Base-by-base conservation (phyloP, 2,797 vertebrate genomes). In the Prunella strophiata region DNA sequence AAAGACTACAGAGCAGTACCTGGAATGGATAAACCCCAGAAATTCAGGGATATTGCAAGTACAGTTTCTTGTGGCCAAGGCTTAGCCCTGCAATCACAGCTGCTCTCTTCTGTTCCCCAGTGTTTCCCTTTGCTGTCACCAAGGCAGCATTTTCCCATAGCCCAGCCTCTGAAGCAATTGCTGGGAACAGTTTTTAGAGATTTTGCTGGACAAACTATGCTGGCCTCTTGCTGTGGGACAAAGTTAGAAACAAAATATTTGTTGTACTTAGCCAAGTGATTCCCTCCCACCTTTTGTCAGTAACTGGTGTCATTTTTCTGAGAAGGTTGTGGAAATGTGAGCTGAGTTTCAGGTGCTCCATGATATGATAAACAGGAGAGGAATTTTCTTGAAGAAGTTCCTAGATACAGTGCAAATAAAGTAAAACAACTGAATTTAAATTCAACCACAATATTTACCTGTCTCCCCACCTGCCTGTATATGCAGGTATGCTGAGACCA, bases 61-160 rank as follows among this genome's bases (percentile, higher is more conserved):
- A 7, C 13, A 58, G 27, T 4, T 65, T 62, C 23, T 87, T 8
- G 40, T 34, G 47, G 73, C 29, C 22, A 34, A 21, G 54, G 77
- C 51, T 96, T 72, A 36, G 70, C 52, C 32, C 63, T 58, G 57
- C 16, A 45, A 23, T 65, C 54, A 51, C 88, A 93, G 77, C 89
- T 96, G 83, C 68, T 86, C 38, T 65, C 50, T 71, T 47, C 74
- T 76, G 27, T 71, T 88, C 55, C 52, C 55, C 52, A 13, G 50
- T 4, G 27, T 25, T 93, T 61, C 78, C 45, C 78, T 88, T 86
- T 61, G 76, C 79, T 94, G 77, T 88, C 89, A 71, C 77, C n/a
- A 59, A 91, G 61, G 42, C 67, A 67, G 80, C 16, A 8, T 22
- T 91, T 97, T 91, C 89, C 85, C 83, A 82, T 54, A 88, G 6